Base-by-base conservation (phyloP, 2,888 invertebrate genomes). In the Catotricha subobsoleta region DNA sequence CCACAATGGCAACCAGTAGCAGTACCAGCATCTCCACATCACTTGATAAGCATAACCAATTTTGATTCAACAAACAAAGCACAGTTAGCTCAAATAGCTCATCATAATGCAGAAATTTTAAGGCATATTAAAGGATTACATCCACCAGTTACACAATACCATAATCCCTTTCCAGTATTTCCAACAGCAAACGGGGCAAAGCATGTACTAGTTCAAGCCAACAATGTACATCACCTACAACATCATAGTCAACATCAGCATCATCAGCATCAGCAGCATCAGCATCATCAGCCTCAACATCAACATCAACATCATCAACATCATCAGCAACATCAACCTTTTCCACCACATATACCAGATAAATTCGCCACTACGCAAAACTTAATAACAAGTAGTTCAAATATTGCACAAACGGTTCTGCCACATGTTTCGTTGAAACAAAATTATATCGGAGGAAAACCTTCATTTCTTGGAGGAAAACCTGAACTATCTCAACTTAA, bases 51-150 rank as follows among this genome's bases (percentile, higher is more conserved):
- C 19, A 41, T 47, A 13, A 39, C 43, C 2, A 44, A 41, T 23
- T 28, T 47, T 19, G 43, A 45, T 28, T 19, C 42, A 27, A 34
- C 43, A n/a, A 46, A 46, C 31, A 42, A 44, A 39, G 28, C 34
- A 3, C 41, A 47, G 28, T 31, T 47, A 21, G 39, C 43, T 6
- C 45, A 47, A 40, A 46, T 47, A 10, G 47, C 47, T n/a, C 45
- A 41, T 21, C 47, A 47, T 13, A 47, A 47, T 45, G 46, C 47
- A 18, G 43, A 45, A 19, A 33, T 47, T 19, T 34, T 46, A 30
- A 39, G 44, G 18, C 45, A 47, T 18, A 40, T 45, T 16, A 47
- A 47, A 35, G 44, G 43, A 25, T 27, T 44, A 2, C 42, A 44
- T 37, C 44, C 43, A 20, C 45, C 47, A 10, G 34, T 44, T 3